Conservation (phyloP, 2,888 invertebrate species). For the Cantharis flavilabris region DNA sequence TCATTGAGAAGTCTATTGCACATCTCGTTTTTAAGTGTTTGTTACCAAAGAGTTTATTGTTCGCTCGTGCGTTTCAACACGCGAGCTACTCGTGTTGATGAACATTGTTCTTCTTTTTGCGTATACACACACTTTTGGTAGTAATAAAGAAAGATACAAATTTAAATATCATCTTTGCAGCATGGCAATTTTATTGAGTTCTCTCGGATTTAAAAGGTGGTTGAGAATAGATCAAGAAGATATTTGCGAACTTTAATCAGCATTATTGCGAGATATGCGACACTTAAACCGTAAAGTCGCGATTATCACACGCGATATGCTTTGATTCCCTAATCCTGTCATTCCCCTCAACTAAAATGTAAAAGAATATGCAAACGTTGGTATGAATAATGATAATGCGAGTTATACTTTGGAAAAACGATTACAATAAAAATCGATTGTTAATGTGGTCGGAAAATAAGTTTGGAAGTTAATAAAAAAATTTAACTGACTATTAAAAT, state of each 20-base stretch:
- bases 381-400: slow-evolving; percentile 35
- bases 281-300: slow-evolving; percentile 48
- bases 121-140: neutral
- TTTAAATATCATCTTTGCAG: neutral
- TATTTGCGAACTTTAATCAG: slow-evolving; percentile 42
- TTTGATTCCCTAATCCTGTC: slow-evolving; percentile 44
- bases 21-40: slow-evolving; percentile 22
- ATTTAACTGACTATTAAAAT: neutral
- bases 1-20: slow-evolving; percentile 14
- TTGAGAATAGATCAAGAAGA: slow-evolving; percentile 25
- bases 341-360: slow-evolving; percentile 23
- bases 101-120: slow-evolving; percentile 32
- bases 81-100: slow-evolving; percentile 39
- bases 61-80: slow-evolving; percentile 43
- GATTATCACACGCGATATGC: slow-evolving; percentile 51
- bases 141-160: neutral
- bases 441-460: neutral
- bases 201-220: slow-evolving; percentile 12
- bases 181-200: slow-evolving; percentile 2
- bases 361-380: slow-evolving; percentile 24
- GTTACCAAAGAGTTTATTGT: slow-evolving; percentile 36
- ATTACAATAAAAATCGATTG: neutral
- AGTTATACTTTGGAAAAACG: slow-evolving; percentile 28
- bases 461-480: neutral
- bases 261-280: slow-evolving; percentile 47